A percentile compares a stretch with the other conserved stretches of the same genome.
Conservation (phyloP, 2,888 invertebrate genomes). For the Drosophila parthenogenetica region DNA sequence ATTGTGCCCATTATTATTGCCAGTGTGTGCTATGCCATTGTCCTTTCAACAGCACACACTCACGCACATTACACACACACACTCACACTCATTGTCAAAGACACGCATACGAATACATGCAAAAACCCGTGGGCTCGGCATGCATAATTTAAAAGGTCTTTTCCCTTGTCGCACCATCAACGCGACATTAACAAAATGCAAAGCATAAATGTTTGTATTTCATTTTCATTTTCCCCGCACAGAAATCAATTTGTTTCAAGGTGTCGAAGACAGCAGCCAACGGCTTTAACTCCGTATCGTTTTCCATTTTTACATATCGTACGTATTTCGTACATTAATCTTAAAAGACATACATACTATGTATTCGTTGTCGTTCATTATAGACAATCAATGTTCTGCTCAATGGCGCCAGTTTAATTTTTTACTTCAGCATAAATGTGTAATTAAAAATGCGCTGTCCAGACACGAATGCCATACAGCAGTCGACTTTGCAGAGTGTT, state of each 20-base stretch:
- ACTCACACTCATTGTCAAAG: not conserved
- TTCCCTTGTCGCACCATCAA: slow-evolving; percentile 5
- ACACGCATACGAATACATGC: slow-evolving; percentile 16
- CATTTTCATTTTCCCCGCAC: slow-evolving; percentile 45
- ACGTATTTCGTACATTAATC: not conserved
- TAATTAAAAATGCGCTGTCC: slow-evolving; percentile 68
- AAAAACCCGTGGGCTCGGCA: slow-evolving; percentile 20
- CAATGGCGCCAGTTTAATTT: slow-evolving; percentile 40
- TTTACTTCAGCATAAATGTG: slow-evolving; percentile 61
- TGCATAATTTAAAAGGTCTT: slow-evolving; percentile 63
- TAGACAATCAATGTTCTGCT: slow-evolving; percentile 27
- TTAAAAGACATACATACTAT: not conserved
- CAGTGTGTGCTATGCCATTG: slow-evolving; percentile 64
- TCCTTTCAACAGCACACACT: slow-evolving; percentile 49
- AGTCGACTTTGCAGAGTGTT: slow-evolving; percentile 24
- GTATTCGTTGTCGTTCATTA: slow-evolving; percentile 24
- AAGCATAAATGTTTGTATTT: slow-evolving; percentile 69
- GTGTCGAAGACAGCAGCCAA: slow-evolving; percentile 58
- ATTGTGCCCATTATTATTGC: slow-evolving; percentile 71
- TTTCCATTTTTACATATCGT: not conserved
- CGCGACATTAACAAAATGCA: slow-evolving; percentile 26
- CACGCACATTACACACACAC: not conserved
- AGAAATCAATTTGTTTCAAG: slow-evolving; percentile 69
- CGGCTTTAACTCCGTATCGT: slow-evolving; percentile 13
- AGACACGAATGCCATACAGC: slow-evolving; percentile 20